Evolutionary conservation across 2,113 vertebrate genomes (phyloP).

Genomic region (Castor canadensis): DNA sequence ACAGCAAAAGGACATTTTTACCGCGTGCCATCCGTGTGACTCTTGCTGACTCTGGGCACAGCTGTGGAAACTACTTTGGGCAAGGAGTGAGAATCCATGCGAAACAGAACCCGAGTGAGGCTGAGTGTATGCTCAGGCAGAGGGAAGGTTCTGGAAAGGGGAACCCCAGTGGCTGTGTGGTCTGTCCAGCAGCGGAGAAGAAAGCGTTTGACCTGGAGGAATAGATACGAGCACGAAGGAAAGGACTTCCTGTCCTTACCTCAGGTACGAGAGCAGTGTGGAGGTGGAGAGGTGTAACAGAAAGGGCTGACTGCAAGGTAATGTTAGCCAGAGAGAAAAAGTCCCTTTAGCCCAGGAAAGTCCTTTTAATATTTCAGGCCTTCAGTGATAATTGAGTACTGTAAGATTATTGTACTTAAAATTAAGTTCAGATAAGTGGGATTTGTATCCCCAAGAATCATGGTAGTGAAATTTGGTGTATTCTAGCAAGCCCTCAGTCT

Average conservation of each 20-base stretch:
- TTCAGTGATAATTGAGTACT: not conserved
- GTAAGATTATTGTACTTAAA: not conserved
- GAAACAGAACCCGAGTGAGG: not conserved
- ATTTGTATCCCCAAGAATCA: not conserved
- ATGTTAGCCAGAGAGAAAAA: not conserved
- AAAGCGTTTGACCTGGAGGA: not conserved
- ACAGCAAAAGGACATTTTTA: conserved; percentile 12
- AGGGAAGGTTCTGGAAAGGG: not conserved
- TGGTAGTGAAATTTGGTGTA: not conserved
- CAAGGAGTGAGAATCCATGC: not conserved
- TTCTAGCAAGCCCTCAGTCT: not conserved
- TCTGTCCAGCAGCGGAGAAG: not conserved
- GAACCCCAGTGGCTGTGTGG: not conserved
- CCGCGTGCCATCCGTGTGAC: not conserved
- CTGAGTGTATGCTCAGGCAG: not conserved
- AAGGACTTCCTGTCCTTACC: not conserved
- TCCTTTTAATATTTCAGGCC: not conserved
- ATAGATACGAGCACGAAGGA: not conserved
- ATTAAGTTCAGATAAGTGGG: not conserved
- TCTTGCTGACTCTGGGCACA: conserved; percentile 35
- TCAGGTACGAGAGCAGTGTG: not conserved
- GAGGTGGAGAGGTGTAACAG: not conserved
- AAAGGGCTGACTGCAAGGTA: not conserved
- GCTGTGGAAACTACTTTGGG: not conserved
- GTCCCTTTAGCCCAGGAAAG: not conserved